Evolutionary conservation across 2,113 vertebrate species (phyloP), one percentile per base, ranked within the genome.

Genomic region (Herpailurus yagouaroundi): DNA sequence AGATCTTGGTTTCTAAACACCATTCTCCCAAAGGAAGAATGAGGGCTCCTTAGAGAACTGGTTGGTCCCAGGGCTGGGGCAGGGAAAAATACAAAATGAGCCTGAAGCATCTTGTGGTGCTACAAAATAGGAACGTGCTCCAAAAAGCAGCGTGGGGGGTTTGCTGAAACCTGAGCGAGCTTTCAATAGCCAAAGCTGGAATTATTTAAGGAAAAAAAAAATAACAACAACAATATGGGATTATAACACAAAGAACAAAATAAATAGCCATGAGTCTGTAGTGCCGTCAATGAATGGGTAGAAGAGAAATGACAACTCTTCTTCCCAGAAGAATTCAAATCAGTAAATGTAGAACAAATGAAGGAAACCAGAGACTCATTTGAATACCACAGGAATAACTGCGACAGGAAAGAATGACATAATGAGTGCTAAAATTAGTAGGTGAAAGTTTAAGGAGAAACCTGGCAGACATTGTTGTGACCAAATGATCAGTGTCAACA

Each of bases 1-100:
- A 95, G 63, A 80, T 57, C 63, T 77, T 77, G 69, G 50, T 71
- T 95, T 84, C 41, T 57, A 84, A 66, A 89, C 69, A 76, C 76
- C 68, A 71, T 45, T 79, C 23, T 89, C 3, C 7, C 71, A 27
- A n/a, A 29, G 55, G 66, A 85, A 18, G 25, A 38, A 86, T 38
- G 19, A 48, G 45, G 36, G 36, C 11, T 81, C 87, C 71, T 86
- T 57, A 23, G 45, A 73, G 71, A 86, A 86, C 10, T 66, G 18
- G 86, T 64, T 85, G 71, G 64, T 38, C 73, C 31, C 23, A 79
- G 55, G 45, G 8, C 16, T 27, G 5, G 33, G 15, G n/a, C 25
- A 29, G 7, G 23, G 41, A 84, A 71, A 71, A 77, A 66, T 41
- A 10, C 33, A 83, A 79, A 66, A 29, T 0, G 5, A 31, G 9